Base-by-base conservation (phyloP, 2,797 vertebrate species). In the Cephalopachus bancanus region DNA sequence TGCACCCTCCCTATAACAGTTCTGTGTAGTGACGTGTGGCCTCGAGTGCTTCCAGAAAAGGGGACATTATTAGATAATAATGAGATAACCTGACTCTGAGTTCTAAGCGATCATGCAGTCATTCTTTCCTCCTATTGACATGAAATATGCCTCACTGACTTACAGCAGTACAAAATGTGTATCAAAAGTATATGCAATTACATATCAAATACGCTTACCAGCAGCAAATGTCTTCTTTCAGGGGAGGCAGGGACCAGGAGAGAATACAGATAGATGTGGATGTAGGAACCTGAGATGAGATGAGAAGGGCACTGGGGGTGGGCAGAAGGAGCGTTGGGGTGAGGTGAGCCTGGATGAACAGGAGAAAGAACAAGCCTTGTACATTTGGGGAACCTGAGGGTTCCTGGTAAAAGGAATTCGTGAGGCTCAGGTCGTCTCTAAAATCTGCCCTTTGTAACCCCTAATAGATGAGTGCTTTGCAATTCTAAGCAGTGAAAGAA, bases 321-420 rank as follows among this genome's bases (percentile, higher is more conserved):
- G 16, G 26, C 1, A 7, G 51, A 53, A 59, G 0, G 57, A 22
- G 28, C 2, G 0, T 2, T 20, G 10, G n/a, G 15, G 12, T 7
- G 5, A 2, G 8, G 10, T 30, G 60, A 37, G 12, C 17, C 10
- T 10, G 15, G 17, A 14, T 53, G 49, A 55, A 3, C 3, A 26
- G 17, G 16, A 49, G 6, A 28, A 19, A 37, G 44, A 59, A 26
- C 10, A 3, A 64, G 7, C 0, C 30, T 2, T 10, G 24, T 8
- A 0, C 3, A 20, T 81, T 57, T 12, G 14, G 19, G 26, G 20
- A 26, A n/a, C 20, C 0, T 44, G 12, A 69, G 67, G 65, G 10
- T 1, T 64, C 14, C 26, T 5, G 4, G 4, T 5, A 11, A 30
- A 91, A 64, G 64, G 11, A 49, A 16, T 24, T 33, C 17, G 10